These are phyloP conservation scores for Beris morrisii DNA, from an alignment of 2,888 invertebrate species.

Conservation along the genomic window DNA sequence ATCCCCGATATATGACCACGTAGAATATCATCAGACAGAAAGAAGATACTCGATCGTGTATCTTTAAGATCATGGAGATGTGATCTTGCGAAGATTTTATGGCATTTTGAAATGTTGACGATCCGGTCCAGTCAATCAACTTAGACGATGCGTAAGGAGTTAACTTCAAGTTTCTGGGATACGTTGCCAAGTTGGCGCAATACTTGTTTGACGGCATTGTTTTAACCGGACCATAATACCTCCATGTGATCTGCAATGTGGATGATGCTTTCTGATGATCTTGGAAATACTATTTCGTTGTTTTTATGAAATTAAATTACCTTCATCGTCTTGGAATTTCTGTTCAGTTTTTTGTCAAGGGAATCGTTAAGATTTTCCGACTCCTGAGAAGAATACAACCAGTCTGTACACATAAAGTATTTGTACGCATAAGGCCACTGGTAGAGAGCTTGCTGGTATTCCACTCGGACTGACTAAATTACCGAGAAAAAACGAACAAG, in stretches of 20 bases:
- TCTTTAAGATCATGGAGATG: too few relatives aligned
- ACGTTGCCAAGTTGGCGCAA: constrained; percentile 30
- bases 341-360: constrained; percentile 12
- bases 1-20: too few relatives aligned
- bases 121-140: constrained; percentile 38
- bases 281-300: not conserved
- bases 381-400: not conserved
- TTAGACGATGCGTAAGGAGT: constrained; percentile 34
- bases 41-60: too few relatives aligned
- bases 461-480: too few relatives aligned
- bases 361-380: constrained; percentile 3
- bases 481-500: too few relatives aligned
- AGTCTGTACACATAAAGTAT: too few relatives aligned
- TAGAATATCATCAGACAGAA: too few relatives aligned
- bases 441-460: too few relatives aligned
- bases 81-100: constrained; percentile 23
- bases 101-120: constrained; percentile 32
- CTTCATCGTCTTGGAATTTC: constrained; percentile 18
- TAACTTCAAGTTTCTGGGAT: constrained; percentile 13
- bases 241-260: constrained; percentile 10
- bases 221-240: constrained; percentile 28
- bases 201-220: constrained; percentile 36
- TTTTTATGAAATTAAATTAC: constrained; percentile 13
- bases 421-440: too few relatives aligned
- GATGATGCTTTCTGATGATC: not conserved